Evolutionary conservation across 2,797 vertebrate genomes (phyloP).

Genomic region (Lutjanus campechanus): DNA sequence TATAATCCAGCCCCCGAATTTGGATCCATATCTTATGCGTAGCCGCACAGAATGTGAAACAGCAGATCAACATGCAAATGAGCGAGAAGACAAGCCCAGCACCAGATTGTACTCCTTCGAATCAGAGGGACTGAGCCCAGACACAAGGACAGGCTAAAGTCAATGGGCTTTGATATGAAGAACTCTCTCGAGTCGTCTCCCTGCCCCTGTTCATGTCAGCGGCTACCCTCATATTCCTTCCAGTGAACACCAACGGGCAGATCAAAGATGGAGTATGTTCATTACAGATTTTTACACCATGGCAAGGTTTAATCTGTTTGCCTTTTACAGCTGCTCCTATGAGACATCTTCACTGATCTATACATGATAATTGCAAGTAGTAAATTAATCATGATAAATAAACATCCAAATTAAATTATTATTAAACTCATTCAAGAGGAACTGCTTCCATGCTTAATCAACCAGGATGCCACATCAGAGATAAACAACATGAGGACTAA

Average conservation of each 20-base stretch:
- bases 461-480: conserved; percentile 2
- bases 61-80: conserved; percentile 66
- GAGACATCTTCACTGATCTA: conserved; percentile 10
- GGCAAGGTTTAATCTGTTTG: conserved; percentile 31
- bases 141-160: conserved; percentile 70
- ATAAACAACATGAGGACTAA: conserved; percentile 7
- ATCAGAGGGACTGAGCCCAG: conserved; percentile 60
- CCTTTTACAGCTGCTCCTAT: conserved; percentile 16
- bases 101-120: conserved; percentile 52
- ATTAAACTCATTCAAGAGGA: conserved; percentile 10
- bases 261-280: conserved; percentile 36
- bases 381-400: conserved; percentile 20
- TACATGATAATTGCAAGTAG: not conserved
- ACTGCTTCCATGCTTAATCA: conserved; percentile 12
- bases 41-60: conserved; percentile 52
- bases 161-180: conserved; percentile 62
- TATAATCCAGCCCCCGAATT: conserved; percentile 32
- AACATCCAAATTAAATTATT: conserved; percentile 22
- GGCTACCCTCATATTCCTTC: conserved; percentile 19
- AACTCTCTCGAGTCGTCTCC: conserved; percentile 40
- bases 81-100: conserved; percentile 43
- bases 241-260: conserved; percentile 34
- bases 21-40: conserved; percentile 36
- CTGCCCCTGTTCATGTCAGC: conserved; percentile 41
- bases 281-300: conserved; percentile 38